These are phyloP conservation scores for Bovichtus variegatus DNA, from an alignment of 2,797 vertebrate genomes.

Conservation along the genomic window DNA sequence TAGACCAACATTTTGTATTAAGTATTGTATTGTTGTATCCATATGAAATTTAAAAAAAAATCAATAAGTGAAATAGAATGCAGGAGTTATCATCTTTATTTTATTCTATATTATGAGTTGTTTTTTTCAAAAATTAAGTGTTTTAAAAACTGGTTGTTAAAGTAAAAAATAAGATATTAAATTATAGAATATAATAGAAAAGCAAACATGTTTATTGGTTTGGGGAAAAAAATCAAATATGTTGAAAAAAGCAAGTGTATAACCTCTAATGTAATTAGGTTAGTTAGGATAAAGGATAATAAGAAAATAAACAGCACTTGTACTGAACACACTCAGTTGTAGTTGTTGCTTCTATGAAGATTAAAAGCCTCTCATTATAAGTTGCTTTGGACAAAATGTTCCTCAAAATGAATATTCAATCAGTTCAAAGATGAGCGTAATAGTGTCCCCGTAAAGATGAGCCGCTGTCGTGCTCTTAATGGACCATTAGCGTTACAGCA, in stretches of 20 bases:
- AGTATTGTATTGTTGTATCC: no score
- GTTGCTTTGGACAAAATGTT: neutral
- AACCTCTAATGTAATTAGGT: neutral
- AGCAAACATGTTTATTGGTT: neutral
- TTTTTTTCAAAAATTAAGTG: no score
- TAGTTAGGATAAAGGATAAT: neutral
- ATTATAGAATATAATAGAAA: neutral
- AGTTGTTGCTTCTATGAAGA: neutral
- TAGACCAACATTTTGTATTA: neutral
- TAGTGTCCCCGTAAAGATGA: constrained; percentile 24
- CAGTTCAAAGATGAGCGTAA: constrained; percentile 3
- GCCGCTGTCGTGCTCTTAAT: constrained; percentile 40
- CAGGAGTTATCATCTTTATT: neutral
- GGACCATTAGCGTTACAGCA: constrained; percentile 53
- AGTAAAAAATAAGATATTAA: no score
- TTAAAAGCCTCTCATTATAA: neutral
- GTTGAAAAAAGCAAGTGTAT: neutral
- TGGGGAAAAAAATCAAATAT: neutral
- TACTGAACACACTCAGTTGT: neutral
- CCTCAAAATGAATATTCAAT: neutral
- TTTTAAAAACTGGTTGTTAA: no score
- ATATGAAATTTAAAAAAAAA: neutral
- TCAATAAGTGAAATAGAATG: neutral
- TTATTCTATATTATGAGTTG: neutral
- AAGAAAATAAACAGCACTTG: neutral